Percentiles rank a stretch among this genome's conserved stretches.
phyloP scores from a whole-genome alignment of 2,888 invertebrate genomes.

The Idaea straminata region DNA sequence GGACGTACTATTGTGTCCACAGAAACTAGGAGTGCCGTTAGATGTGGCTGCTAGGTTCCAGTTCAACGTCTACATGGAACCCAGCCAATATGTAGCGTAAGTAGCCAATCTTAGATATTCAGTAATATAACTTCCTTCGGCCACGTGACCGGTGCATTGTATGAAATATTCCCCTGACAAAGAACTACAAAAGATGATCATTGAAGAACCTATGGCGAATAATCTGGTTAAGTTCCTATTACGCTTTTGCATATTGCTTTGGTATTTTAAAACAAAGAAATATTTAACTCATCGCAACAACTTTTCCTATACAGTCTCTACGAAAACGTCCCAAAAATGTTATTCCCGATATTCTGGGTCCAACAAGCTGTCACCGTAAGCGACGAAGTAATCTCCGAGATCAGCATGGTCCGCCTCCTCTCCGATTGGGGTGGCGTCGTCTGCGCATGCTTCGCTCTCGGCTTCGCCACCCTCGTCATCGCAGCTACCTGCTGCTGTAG shows the following conservation, averaged over 20 bases:
- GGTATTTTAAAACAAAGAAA: neutral
- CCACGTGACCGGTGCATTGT: too few relatives aligned
- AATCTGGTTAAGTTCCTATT: too few relatives aligned
- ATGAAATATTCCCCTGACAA: too few relatives aligned
- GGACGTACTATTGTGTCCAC: conserved; percentile 40
- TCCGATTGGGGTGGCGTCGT: conserved; percentile 64
- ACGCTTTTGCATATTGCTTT: too few relatives aligned
- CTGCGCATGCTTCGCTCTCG: conserved; percentile 68
- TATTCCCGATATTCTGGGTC: conserved; percentile 90
- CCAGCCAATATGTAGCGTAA: conserved; percentile 83
- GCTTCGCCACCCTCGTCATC: conserved; percentile 72
- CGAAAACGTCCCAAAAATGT: conserved; percentile 82
- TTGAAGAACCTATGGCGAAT: too few relatives aligned
- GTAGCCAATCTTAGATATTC: conserved; percentile 32
- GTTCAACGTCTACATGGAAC: conserved; percentile 86
- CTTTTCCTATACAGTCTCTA: conserved; percentile 77
- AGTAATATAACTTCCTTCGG: neutral
- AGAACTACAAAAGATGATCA: too few relatives aligned
- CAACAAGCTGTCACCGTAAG: conserved; percentile 84
- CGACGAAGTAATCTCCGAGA: conserved; percentile 74
- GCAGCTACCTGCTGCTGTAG: conserved; percentile 49
- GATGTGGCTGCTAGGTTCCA: conserved; percentile 89
- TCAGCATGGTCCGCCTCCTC: conserved; percentile 62
- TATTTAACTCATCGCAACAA: neutral
- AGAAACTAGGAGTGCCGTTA: conserved; percentile 87